Evolutionary conservation across 2,113 vertebrate species (phyloP).

Genomic region (Bufo gargarizans): DNA sequence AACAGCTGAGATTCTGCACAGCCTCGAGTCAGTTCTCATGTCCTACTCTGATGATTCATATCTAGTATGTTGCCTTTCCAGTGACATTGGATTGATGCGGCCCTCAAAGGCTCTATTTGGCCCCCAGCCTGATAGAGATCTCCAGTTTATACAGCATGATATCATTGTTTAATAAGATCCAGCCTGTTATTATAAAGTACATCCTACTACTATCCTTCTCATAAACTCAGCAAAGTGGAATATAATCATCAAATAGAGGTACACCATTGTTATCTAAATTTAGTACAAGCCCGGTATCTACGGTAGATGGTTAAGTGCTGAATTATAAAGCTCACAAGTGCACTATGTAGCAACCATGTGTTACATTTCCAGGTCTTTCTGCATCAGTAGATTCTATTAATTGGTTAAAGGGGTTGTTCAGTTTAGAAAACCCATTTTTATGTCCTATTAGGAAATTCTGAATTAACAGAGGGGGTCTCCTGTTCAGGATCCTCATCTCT

Average conservation of each 20-base stretch:
- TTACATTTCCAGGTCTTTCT: background rate
- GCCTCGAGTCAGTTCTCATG: slow-evolving; percentile 16
- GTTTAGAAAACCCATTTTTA: too few relatives aligned
- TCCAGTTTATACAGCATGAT: background rate
- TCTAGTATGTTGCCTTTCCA: background rate
- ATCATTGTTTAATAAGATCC: slow-evolving; percentile 36
- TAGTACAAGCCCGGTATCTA: background rate
- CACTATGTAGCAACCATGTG: background rate
- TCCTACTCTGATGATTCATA: slow-evolving; percentile 10
- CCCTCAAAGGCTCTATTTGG: slow-evolving; percentile 19
- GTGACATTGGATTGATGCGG: slow-evolving; percentile 14
- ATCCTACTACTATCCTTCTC: background rate
- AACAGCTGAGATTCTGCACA: background rate
- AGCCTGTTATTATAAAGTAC: slow-evolving; percentile 1
- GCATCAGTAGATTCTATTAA: too few relatives aligned
- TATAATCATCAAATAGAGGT: background rate
- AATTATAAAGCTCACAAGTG: background rate
- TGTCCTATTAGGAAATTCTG: too few relatives aligned
- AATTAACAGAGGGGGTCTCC: too few relatives aligned
- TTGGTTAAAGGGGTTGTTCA: too few relatives aligned
- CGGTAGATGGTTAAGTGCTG: background rate
- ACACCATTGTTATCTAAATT: background rate
- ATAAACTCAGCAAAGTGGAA: background rate
- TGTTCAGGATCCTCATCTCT: too few relatives aligned
- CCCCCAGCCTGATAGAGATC: background rate